phyloP scores from a whole-genome alignment of 2,113 vertebrate genomes.

The Polypterus bichir region DNA sequence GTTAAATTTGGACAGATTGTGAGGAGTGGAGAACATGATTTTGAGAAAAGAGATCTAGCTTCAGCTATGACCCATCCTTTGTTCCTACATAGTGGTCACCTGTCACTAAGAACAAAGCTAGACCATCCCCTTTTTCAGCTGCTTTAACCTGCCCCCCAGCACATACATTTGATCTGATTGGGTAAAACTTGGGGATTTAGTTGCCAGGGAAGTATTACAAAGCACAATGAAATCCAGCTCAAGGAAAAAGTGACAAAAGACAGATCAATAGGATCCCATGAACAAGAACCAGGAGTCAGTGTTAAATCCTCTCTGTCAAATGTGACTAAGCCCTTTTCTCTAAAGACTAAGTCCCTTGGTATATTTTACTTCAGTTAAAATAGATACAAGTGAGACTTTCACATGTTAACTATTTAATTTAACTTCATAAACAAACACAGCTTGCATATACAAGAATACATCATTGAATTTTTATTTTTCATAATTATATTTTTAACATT shows the following conservation, averaged over 20 bases:
- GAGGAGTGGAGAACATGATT: constrained; percentile 58
- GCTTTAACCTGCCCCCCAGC: constrained; percentile 33
- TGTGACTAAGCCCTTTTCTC: not conserved
- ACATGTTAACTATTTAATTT: too few relatives aligned
- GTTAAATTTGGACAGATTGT: constrained; percentile 64
- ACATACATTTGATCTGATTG: constrained; percentile 27
- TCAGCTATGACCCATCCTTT: constrained; percentile 58
- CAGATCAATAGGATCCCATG: constrained; percentile 13
- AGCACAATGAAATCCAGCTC: constrained; percentile 26
- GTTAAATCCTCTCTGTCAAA: not conserved
- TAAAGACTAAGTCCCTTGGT: too few relatives aligned
- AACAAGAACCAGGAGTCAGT: constrained; percentile 4
- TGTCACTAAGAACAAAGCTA: constrained; percentile 50
- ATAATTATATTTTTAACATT: too few relatives aligned
- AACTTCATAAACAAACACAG: too few relatives aligned
- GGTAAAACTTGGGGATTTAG: constrained; percentile 28
- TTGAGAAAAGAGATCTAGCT: constrained; percentile 57
- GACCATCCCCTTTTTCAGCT: constrained; percentile 24
- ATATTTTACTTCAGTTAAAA: too few relatives aligned
- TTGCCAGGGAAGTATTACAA: constrained; percentile 33
- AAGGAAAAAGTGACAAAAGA: constrained; percentile 23
- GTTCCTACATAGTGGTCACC: constrained; percentile 61
- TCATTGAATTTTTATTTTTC: too few relatives aligned
- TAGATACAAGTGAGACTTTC: too few relatives aligned
- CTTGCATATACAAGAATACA: too few relatives aligned